phyloP scores from a whole-genome alignment of 2,888 invertebrate genomes.

The Galerucella nymphaeae region DNA sequence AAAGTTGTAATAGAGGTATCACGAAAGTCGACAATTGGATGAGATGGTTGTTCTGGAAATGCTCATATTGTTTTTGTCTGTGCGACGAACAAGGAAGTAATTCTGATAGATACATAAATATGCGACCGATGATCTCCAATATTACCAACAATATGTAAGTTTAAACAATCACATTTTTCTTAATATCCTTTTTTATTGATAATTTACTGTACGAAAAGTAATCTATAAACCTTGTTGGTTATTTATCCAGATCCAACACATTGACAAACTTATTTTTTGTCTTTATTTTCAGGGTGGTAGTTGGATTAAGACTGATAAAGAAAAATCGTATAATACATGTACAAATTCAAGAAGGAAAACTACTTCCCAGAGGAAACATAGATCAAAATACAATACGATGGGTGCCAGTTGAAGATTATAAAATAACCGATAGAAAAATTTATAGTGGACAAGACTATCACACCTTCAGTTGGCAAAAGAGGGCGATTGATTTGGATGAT shows the following conservation, averaged over 20 bases:
- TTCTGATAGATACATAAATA: conserved; percentile 86
- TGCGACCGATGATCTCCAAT: conserved; percentile 73
- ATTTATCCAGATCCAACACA: no score
- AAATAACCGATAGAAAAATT: conserved; percentile 68
- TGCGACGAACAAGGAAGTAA: conserved; percentile 79
- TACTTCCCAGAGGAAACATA: conserved; percentile 75
- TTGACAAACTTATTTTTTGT: not conserved
- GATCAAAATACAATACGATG: conserved; percentile 71
- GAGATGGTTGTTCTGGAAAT: conserved; percentile 90
- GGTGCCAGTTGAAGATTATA: conserved; percentile 76
- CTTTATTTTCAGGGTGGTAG: conserved; percentile 74
- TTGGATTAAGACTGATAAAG: conserved; percentile 81
- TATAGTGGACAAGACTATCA: conserved; percentile 79
- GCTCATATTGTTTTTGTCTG: conserved; percentile 89
- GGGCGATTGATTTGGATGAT: conserved; percentile 86
- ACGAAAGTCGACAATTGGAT: conserved; percentile 89
- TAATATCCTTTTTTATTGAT: not conserved
- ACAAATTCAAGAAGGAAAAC: conserved; percentile 80
- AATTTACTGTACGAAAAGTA: no score
- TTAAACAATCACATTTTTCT: not conserved
- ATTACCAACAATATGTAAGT: conserved; percentile 72
- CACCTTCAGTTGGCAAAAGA: conserved; percentile 78
- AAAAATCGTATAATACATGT: conserved; percentile 81
- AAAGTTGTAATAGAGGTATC: conserved; percentile 69
- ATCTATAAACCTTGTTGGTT: no score